These are phyloP conservation scores for Pelobates cultripes DNA, from an alignment of 2,797 vertebrate genomes.

Conservation along the genomic window DNA sequence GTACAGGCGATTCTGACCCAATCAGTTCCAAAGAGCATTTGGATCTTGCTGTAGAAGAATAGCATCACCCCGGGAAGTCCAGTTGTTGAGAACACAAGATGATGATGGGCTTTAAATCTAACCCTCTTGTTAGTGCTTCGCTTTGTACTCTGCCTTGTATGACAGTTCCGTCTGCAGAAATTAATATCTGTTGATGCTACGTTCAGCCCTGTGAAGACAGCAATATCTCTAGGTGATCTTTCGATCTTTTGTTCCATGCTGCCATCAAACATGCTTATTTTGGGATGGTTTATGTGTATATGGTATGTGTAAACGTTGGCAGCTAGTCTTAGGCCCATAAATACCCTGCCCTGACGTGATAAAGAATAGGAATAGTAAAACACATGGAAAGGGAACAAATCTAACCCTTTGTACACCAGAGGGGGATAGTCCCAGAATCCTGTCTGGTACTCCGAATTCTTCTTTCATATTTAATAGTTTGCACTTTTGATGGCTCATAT, in stretches of 20 bases:
- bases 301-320: conserved; percentile 36
- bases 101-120: not conserved
- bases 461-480: too few species aligned
- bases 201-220: conserved; percentile 48
- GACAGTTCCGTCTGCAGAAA: conserved; percentile 34
- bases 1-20: too few species aligned
- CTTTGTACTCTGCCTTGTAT: conserved; percentile 50
- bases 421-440: too few species aligned
- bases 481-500: too few species aligned
- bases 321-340: not conserved
- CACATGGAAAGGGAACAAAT: not conserved
- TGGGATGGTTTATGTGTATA: conserved; percentile 33
- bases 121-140: not conserved
- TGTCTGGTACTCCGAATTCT: too few species aligned
- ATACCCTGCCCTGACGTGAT: not conserved
- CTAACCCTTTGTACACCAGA: not conserved
- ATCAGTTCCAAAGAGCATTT: too few species aligned
- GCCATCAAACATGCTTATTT: conserved; percentile 15
- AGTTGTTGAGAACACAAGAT: too few species aligned
- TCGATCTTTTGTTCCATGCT: conserved; percentile 10
- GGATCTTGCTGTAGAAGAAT: too few species aligned
- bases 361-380: not conserved
- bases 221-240: conserved; percentile 22
- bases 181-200: conserved; percentile 53
- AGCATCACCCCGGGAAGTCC: too few species aligned